Percentiles rank a stretch among this genome's conserved stretches.
These are phyloP conservation scores for Callopanchax toddi DNA, from an alignment of 2,113 vertebrate genomes.

Conservation along the genomic window DNA sequence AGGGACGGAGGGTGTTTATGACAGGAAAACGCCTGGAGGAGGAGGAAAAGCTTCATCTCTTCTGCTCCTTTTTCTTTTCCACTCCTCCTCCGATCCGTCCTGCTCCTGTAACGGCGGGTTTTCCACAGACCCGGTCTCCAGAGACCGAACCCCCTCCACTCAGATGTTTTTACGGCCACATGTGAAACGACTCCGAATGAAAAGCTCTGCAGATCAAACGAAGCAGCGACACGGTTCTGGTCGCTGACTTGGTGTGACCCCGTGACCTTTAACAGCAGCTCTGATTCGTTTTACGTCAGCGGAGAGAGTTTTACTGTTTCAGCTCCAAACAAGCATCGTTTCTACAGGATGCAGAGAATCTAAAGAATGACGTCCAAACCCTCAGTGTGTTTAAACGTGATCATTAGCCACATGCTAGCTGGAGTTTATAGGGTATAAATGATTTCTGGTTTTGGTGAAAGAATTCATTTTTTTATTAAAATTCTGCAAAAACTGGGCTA, in stretches of 20 bases:
- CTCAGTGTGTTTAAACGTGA: no score
- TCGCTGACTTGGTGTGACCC: not conserved
- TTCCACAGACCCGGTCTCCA: conserved; percentile 23
- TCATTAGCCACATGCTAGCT: no score
- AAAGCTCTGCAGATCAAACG: not conserved
- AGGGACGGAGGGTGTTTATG: conserved; percentile 1
- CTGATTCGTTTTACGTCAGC: no score
- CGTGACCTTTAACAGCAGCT: no score
- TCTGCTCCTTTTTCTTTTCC: not conserved
- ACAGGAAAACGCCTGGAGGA: not conserved
- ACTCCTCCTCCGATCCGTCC: conserved; percentile 13
- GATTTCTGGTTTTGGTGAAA: no score
- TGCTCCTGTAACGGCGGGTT: conserved; percentile 44
- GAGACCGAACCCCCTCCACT: conserved; percentile 3
- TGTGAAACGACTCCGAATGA: not conserved
- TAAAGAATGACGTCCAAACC: no score
- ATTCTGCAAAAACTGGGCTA: no score
- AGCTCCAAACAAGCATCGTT: no score
- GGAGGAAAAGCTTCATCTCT: not conserved
- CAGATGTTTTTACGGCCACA: not conserved
- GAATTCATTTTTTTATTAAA: no score
- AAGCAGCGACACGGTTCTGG: not conserved
- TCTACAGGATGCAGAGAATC: no score
- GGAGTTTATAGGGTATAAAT: no score
- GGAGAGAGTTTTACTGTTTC: no score